phyloP scores from a whole-genome alignment of 2,113 vertebrate genomes.

The Crotalus horridus region DNA sequence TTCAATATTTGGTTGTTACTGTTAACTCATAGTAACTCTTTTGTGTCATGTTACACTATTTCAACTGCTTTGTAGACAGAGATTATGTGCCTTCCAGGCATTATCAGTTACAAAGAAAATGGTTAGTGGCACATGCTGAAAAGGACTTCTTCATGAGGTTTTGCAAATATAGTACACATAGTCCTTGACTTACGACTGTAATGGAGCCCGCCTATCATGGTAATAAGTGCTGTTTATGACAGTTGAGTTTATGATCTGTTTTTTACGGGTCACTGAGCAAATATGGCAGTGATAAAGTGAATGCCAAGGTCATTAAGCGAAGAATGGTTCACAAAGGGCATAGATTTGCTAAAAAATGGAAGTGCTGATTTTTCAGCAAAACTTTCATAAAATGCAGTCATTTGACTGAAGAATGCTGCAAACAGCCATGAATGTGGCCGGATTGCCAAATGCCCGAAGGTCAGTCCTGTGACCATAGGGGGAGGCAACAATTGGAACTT shows the following conservation, averaged over 20 bases:
- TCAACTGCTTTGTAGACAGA: neutral
- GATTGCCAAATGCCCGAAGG: neutral
- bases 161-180: neutral
- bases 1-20: constrained; percentile 11
- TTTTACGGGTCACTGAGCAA: neutral
- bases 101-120: neutral
- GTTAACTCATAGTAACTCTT: neutral
- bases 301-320: neutral
- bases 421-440: neutral
- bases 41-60: neutral
- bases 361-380: neutral
- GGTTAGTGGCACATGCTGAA: neutral
- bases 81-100: neutral
- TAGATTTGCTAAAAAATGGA: neutral
- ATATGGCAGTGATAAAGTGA: neutral
- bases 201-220: neutral
- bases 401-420: neutral
- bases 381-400: neutral
- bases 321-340: neutral
- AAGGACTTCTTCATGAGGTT: neutral
- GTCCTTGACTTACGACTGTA: neutral
- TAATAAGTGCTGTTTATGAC: neutral
- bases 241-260: neutral
- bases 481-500: neutral
- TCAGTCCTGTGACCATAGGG: neutral